These are phyloP conservation scores for Anniella stebbinsi DNA, from an alignment of 2,797 vertebrate genomes.

Conservation along the genomic window DNA sequence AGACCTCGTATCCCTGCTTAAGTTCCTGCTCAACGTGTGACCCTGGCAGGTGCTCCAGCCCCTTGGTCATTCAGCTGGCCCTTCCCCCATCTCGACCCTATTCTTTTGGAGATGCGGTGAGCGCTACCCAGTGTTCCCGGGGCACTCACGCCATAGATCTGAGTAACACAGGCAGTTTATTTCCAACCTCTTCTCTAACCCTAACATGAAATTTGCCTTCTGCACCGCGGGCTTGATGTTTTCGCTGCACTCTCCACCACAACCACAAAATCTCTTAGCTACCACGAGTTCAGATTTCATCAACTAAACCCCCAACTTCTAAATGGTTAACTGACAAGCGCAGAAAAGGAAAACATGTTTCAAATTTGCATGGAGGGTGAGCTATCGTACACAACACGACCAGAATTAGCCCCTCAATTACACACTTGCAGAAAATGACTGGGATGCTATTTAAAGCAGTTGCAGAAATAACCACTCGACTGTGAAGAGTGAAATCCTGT, in stretches of 20 bases:
- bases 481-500: slow-evolving; percentile 67
- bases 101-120: not conserved
- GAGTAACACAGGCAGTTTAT: not conserved
- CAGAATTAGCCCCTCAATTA: slow-evolving; percentile 14
- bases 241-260: no score
- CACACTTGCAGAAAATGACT: slow-evolving; percentile 44
- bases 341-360: slow-evolving; percentile 3
- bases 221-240: not conserved
- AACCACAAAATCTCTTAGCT: not conserved
- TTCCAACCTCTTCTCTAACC: not conserved
- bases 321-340: not conserved
- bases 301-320: not conserved
- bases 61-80: not conserved
- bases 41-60: not conserved
- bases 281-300: not conserved
- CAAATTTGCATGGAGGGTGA: slow-evolving; percentile 3
- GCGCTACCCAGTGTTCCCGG: not conserved
- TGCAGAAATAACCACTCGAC: slow-evolving; percentile 54
- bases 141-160: no score
- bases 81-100: not conserved
- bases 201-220: not conserved
- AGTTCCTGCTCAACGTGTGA: no score
- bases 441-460: slow-evolving; percentile 38
- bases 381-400: not conserved
- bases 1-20: no score